phyloP scores from a whole-genome alignment of 2,113 vertebrate genomes.

The Tympanuchus pallidicinctus region DNA sequence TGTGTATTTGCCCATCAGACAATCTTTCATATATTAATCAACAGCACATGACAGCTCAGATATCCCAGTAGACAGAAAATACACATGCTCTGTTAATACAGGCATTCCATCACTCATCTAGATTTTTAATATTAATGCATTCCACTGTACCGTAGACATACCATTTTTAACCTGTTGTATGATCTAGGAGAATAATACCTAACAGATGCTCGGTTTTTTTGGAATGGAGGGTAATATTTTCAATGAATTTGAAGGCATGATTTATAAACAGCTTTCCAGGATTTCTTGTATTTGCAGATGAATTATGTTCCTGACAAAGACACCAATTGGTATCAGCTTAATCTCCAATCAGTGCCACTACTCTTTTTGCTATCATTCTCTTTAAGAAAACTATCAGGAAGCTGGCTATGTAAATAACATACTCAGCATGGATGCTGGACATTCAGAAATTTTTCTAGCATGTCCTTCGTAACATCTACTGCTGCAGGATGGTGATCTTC shows the following conservation, averaged over 20 bases:
- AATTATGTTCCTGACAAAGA: neutral
- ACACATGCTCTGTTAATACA: neutral
- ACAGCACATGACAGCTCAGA: neutral
- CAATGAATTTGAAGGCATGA: neutral
- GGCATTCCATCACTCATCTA: neutral
- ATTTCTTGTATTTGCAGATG: neutral
- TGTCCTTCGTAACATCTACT: neutral
- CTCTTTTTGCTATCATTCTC: neutral
- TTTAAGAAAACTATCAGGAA: neutral
- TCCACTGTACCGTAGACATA: neutral
- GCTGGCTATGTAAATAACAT: neutral
- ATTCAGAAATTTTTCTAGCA: neutral
- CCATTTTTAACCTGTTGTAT: neutral
- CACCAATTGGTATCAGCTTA: neutral
- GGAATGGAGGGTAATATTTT: neutral
- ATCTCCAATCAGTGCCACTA: neutral
- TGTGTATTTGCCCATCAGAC: neutral
- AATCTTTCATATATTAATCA: neutral
- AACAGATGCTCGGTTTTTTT: rapidly evolving
- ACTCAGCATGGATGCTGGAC: neutral
- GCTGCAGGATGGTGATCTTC: neutral
- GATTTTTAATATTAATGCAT: neutral
- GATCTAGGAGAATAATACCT: neutral
- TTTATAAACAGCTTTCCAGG: neutral
- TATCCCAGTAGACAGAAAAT: neutral